A percentile compares a stretch with the other conserved stretches of the same genome.
Conservation (phyloP, 2,888 invertebrate species). For the Chrysolina americana region DNA sequence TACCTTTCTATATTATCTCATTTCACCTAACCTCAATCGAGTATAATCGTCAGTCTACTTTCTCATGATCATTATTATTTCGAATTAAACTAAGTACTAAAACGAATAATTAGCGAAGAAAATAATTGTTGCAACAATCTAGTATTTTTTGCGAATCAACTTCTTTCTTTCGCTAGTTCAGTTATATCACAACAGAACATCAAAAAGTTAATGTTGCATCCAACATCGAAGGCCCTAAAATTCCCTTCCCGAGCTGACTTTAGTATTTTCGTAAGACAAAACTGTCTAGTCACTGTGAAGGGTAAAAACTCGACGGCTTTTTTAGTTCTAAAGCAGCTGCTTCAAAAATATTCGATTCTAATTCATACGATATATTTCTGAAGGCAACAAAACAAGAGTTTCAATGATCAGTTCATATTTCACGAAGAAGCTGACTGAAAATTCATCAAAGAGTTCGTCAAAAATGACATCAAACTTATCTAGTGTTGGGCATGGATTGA, state of each 20-base stretch:
- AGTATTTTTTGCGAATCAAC: too few species aligned
- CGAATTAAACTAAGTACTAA: conserved; percentile 4
- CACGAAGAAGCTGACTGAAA: neutral
- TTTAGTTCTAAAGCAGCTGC: conserved; percentile 15
- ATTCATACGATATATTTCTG: neutral
- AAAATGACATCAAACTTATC: too few species aligned
- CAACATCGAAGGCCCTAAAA: neutral
- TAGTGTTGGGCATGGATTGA: too few species aligned
- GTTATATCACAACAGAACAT: neutral
- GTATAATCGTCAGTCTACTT: conserved; percentile 3
- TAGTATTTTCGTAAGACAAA: conserved; percentile 5
- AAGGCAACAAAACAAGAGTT: too few species aligned
- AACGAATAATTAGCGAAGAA: neutral
- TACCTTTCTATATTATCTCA: conserved; percentile 5
- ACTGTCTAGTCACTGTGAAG: conserved; percentile 15
- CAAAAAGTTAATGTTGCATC: neutral
- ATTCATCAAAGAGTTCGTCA: neutral
- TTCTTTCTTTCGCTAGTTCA: too few species aligned
- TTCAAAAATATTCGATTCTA: neutral
- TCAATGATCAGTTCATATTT: neutral
- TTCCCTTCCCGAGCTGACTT: neutral
- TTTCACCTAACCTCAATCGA: neutral
- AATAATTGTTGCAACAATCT: too few species aligned
- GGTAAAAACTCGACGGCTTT: conserved; percentile 12
- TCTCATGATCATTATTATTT: conserved; percentile 1